A percentile compares a stretch with the other conserved stretches of the same genome.
phyloP scores from a whole-genome alignment of 2,888 invertebrate genomes.

The Heliconius ethilla region DNA sequence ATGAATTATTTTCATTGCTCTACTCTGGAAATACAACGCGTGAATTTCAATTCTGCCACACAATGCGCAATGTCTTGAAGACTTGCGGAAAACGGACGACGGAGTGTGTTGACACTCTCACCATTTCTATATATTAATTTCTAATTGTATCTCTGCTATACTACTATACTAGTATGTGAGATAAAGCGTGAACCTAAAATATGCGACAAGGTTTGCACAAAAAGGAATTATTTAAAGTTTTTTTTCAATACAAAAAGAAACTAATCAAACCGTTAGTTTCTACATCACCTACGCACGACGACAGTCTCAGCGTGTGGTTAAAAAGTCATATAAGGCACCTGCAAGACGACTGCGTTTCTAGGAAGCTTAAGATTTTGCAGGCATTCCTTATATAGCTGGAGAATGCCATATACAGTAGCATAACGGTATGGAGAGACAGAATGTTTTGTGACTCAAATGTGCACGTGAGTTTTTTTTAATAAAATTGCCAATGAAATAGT shows the following conservation, averaged over 20 bases:
- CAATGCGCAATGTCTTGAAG: not conserved
- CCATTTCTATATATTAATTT: too few species aligned
- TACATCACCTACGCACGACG: not conserved
- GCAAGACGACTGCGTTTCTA: constrained; percentile 35
- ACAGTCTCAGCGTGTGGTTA: constrained; percentile 4
- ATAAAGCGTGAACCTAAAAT: too few species aligned
- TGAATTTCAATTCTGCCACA: not conserved
- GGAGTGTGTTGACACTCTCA: too few species aligned
- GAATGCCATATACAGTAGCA: constrained; percentile 32
- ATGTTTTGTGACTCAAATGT: constrained; percentile 21
- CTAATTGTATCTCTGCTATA: not conserved
- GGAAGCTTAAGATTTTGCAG: constrained; percentile 39
- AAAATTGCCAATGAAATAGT: not conserved
- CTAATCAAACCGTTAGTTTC: not conserved
- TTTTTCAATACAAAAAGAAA: not conserved
- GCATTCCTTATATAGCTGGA: constrained; percentile 34
- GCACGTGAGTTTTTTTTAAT: not conserved
- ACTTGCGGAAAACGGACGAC: not conserved
- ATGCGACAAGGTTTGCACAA: too few species aligned
- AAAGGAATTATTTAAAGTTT: too few species aligned
- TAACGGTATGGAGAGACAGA: constrained; percentile 35
- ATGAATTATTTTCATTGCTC: not conserved
- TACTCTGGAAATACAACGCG: not conserved
- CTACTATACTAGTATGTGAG: not conserved
- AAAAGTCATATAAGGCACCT: constrained; percentile 32